These are phyloP conservation scores for Catocala fraxini DNA, from an alignment of 2,888 invertebrate species.

Conservation along the genomic window DNA sequence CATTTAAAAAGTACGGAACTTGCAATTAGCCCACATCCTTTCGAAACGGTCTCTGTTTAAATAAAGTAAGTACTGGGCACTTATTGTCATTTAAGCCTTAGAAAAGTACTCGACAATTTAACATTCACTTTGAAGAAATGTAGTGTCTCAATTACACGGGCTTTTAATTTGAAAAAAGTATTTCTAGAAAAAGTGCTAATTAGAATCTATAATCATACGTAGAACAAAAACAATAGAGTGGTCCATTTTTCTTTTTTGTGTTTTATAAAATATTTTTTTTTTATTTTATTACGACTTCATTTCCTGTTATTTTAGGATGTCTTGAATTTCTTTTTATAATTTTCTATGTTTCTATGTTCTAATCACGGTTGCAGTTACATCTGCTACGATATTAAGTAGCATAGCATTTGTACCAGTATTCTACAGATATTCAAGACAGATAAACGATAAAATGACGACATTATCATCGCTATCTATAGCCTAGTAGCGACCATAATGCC, in stretches of 20 bases:
- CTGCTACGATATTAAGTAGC: too few relatives aligned
- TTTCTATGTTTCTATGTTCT: too few relatives aligned
- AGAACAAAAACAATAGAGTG: constrained; percentile 17
- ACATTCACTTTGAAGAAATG: constrained; percentile 37
- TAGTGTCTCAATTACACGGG: constrained; percentile 12
- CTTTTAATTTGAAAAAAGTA: constrained; percentile 22
- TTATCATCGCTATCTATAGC: too few relatives aligned
- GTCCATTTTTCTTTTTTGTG: neutral
- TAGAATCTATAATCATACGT: neutral
- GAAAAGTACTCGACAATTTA: constrained; percentile 22
- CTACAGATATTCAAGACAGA: too few relatives aligned
- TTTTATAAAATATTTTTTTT: too few relatives aligned
- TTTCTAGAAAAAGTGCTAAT: constrained; percentile 20
- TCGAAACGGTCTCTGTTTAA: constrained; percentile 39
- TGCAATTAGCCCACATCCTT: constrained; percentile 74
- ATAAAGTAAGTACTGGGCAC: constrained; percentile 26
- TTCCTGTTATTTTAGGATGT: too few relatives aligned
- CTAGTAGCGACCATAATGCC: too few relatives aligned
- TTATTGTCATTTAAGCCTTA: constrained; percentile 30
- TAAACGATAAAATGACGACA: too few relatives aligned
- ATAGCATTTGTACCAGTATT: too few relatives aligned
- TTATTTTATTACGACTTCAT: too few relatives aligned
- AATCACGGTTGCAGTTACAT: too few relatives aligned
- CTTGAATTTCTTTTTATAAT: too few relatives aligned
- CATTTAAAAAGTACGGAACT: constrained; percentile 68